Evolutionary conservation across 2,888 invertebrate species (phyloP).

Genomic region (Eurytoma adleriae): DNA sequence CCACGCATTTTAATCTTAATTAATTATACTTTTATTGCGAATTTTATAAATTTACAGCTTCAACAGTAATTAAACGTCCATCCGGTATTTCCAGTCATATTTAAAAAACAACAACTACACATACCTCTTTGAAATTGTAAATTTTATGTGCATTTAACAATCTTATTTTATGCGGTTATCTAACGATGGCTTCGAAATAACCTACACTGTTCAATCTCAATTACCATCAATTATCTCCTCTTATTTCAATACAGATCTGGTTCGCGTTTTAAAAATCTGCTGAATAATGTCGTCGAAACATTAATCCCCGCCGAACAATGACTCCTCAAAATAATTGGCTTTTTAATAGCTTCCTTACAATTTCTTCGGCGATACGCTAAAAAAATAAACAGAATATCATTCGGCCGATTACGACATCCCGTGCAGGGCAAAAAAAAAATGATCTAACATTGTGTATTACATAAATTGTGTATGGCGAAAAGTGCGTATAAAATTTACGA

Average conservation of each 20-base stretch:
- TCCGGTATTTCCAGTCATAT: no score
- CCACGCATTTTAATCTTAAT: no score
- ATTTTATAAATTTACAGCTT: not conserved
- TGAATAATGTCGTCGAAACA: constrained; percentile 23
- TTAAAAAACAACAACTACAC: not conserved
- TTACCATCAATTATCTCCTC: constrained; percentile 7
- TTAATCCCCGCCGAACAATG: constrained; percentile 2
- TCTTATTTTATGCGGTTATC: constrained; percentile 2
- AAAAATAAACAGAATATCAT: constrained; percentile 22
- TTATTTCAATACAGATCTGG: not conserved
- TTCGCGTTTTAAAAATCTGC: not conserved
- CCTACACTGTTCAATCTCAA: constrained; percentile 8
- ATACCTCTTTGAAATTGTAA: constrained; percentile 2
- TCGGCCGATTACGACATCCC: constrained; percentile 6
- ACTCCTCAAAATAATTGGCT: constrained; percentile 29
- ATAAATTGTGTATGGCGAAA: constrained; percentile 3
- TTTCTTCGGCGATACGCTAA: not conserved
- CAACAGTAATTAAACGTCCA: no score
- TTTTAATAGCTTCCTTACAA: constrained; percentile 19
- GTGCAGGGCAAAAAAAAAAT: constrained; percentile 8
- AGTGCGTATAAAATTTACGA: constrained; percentile 14
- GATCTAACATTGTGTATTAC: constrained; percentile 17
- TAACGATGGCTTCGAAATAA: not conserved
- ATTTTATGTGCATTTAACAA: constrained; percentile 30
- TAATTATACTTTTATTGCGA: no score